Evolutionary conservation across 2,797 vertebrate species (phyloP).

Genomic region (Myotis vivesi): DNA sequence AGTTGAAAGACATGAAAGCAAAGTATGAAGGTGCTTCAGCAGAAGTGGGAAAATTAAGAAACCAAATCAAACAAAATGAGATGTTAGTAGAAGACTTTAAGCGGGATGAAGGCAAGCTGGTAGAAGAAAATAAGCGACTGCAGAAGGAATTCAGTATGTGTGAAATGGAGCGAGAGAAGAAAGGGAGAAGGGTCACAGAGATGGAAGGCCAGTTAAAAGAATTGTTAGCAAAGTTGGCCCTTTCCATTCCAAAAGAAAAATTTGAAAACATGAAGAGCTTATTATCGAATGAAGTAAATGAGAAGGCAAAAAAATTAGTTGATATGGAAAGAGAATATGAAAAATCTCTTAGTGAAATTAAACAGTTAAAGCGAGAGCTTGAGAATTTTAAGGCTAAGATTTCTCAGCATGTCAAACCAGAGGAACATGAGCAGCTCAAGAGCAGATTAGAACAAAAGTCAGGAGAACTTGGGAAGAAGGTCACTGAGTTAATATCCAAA

Average conservation of each 20-base stretch:
- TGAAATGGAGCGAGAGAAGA: constrained; percentile 85
- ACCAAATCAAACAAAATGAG: constrained; percentile 94
- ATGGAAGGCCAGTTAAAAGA: constrained; percentile 88
- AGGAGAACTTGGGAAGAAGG: constrained; percentile 85
- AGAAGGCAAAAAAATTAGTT: constrained; percentile 89
- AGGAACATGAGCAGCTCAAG: constrained; percentile 88
- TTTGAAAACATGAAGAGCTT: constrained; percentile 95
- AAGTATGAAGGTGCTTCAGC: constrained; percentile 96
- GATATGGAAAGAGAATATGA: constrained; percentile 87
- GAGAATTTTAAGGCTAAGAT: constrained; percentile 83
- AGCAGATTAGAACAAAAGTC: constrained; percentile 87
- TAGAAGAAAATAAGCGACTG: constrained; percentile 88
- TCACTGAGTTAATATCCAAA: constrained; percentile 87
- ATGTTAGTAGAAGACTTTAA: constrained; percentile 92
- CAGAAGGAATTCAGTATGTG: constrained; percentile 86
- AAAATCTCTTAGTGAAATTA: constrained; percentile 82
- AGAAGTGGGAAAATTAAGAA: constrained; percentile 93
- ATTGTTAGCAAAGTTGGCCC: constrained; percentile 79
- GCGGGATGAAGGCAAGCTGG: constrained; percentile 89
- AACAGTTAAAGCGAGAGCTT: constrained; percentile 87
- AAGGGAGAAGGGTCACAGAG: constrained; percentile 80
- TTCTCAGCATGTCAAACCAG: constrained; percentile 71
- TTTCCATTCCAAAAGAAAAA: constrained; percentile 87
- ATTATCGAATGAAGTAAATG: constrained; percentile 88
- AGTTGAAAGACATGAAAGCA: constrained; percentile 91